Evolutionary conservation across 2,888 invertebrate genomes (phyloP), one percentile per base, ranked within the genome.

Genomic region (Eugnorisma glareosa): DNA sequence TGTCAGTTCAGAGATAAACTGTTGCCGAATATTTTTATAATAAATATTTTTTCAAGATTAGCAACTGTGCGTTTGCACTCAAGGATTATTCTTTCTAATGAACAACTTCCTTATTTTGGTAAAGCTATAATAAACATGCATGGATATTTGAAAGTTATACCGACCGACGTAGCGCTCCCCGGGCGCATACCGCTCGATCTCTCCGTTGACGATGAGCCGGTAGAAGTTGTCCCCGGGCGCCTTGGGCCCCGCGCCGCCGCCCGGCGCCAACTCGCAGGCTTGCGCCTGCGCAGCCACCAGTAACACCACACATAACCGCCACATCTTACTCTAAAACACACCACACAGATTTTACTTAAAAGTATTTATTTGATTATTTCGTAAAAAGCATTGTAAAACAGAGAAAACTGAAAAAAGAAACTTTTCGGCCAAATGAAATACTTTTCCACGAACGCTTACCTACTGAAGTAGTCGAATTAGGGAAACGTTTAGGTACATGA

Each of bases 141-240:
- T 31, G 7, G 15, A 48, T 18, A 18, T 35, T 6, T 11, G 15
- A 76, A 64, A 40, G 0, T 0, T 13, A 37, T 54, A 89, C 97
- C 97, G 92, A 98, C 98, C 97, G 77, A 98, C 98, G 92, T 99
- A 99, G 86, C 98, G 97, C 91, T 98, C 97, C 82, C 98, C 98
- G 5, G 99, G 98, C 74, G 98, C 97, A 94, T 99, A 99, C 92
- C 98, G 98, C 91, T 98, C 98, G 37, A 98, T 97, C 89, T 98
- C 98, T 63, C 98, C 98, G 90, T 98, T 98, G 89, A 99, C 97
- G 91, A 98, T 97, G 90, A 99, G 97, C 90, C 97, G 97, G 96
- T 98, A 99, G 91, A 98, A 98, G 96, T 99, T 98, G 95, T 99
- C 99, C 45, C 99, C 99, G 37, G 98, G 97, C 85, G 97, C 97